Evolutionary conservation across 2,888 invertebrate species (phyloP).

Genomic region (Drosophila conformis): DNA sequence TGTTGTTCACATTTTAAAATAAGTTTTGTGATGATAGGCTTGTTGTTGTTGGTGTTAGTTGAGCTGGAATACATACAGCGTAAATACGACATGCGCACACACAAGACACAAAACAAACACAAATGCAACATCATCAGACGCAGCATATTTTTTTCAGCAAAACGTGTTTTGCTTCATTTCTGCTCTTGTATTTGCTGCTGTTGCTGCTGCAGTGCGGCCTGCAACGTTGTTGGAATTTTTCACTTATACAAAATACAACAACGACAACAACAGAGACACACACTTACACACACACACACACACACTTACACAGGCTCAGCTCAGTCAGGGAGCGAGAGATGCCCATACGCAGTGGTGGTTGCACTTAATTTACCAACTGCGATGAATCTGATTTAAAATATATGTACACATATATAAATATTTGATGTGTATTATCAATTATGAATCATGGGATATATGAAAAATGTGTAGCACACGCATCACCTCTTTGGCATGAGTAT

Average conservation of each 20-base stretch:
- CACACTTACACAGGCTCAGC: constrained; percentile 20
- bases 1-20: constrained; percentile 66
- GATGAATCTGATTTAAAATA: constrained; percentile 22
- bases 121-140: constrained; percentile 65
- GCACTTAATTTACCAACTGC: constrained; percentile 44
- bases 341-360: constrained; percentile 42
- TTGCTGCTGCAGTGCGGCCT: constrained; percentile 53
- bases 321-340: constrained; percentile 18
- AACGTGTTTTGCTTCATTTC: constrained; percentile 79
- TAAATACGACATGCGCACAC: constrained; percentile 61
- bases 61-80: constrained; percentile 43
- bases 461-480: constrained; percentile 30
- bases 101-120: constrained; percentile 37
- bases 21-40: constrained; percentile 32
- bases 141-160: constrained; percentile 74
- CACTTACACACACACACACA: constrained; percentile 14
- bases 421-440: constrained; percentile 12
- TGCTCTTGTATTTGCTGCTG: constrained; percentile 63
- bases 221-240: constrained; percentile 80
- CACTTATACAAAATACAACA: constrained; percentile 76
- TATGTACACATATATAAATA: constrained; percentile 2
- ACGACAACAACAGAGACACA: constrained; percentile 50
- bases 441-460: constrained; percentile 7
- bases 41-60: constrained; percentile 51
- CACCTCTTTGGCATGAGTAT: constrained; percentile 24